Conservation (phyloP, 2,888 invertebrate genomes). For the Diloba caeruleocephala region DNA sequence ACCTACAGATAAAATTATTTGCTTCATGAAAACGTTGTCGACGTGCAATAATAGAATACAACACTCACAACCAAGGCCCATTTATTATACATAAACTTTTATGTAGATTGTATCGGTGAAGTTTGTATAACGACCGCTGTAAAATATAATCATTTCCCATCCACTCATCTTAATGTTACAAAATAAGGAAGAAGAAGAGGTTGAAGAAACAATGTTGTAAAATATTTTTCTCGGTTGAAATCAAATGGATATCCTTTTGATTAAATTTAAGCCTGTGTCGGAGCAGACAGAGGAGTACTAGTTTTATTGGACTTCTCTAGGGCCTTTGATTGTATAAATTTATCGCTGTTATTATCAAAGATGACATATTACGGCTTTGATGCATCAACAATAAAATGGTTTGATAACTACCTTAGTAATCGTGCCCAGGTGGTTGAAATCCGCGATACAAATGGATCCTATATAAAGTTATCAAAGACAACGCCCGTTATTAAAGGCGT, state of each 20-base stretch:
- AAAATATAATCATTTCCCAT: constrained; percentile 46
- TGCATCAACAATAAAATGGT: too few relatives aligned
- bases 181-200: too few relatives aligned
- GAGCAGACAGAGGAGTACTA: constrained; percentile 25
- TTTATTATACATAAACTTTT: constrained; percentile 63
- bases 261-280: constrained; percentile 30
- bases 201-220: constrained; percentile 16
- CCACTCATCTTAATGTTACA: constrained; percentile 26
- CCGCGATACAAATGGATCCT: too few relatives aligned
- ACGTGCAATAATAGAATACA: constrained; percentile 47
- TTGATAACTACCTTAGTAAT: too few relatives aligned
- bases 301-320: too few relatives aligned
- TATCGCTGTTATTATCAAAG: too few relatives aligned
- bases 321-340: too few relatives aligned
- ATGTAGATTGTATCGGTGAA: constrained; percentile 55
- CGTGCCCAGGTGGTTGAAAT: too few relatives aligned
- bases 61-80: constrained; percentile 52
- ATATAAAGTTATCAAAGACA: too few relatives aligned
- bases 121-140: constrained; percentile 48
- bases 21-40: constrained; percentile 48
- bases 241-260: constrained; percentile 23
- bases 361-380: too few relatives aligned
- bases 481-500: too few relatives aligned
- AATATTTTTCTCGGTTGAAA: constrained; percentile 26
- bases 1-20: constrained; percentile 38